Conservation (phyloP, 2,888 invertebrate species). For the Callyntrura guangdongensis region DNA sequence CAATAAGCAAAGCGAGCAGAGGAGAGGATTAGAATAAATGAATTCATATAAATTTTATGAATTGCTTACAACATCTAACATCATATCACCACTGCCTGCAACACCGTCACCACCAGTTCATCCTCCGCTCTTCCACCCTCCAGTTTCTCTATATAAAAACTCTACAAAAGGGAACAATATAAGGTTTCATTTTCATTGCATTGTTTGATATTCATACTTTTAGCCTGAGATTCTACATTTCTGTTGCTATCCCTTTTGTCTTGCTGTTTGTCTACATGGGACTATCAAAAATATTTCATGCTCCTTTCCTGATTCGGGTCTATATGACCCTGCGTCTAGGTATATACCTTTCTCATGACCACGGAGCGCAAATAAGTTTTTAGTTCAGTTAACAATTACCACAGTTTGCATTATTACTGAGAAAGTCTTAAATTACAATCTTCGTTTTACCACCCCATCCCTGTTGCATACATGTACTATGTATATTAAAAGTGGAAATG, state of each 20-base stretch:
- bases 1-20: constrained; percentile 48
- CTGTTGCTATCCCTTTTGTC: too few species aligned
- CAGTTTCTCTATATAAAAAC: not conserved
- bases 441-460: not conserved
- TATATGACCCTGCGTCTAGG: too few species aligned
- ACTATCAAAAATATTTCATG: too few species aligned
- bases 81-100: too few species aligned
- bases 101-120: constrained; percentile 6
- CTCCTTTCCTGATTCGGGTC: too few species aligned
- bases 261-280: not conserved
- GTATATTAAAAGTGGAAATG: not conserved
- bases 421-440: constrained; percentile 24
- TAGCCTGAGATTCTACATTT: not conserved
- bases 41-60: constrained; percentile 73
- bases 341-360: not conserved
- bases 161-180: not conserved
- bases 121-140: not conserved
- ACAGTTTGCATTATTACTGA: constrained; percentile 36
- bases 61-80: constrained; percentile 47
- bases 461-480: constrained; percentile 14
- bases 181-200: not conserved
- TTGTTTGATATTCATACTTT: not conserved
- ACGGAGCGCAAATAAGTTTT: not conserved
- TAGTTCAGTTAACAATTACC: constrained; percentile 58
- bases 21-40: constrained; percentile 58